Conservation (phyloP, 2,113 vertebrate genomes). For the Pseudorasbora parva region DNA sequence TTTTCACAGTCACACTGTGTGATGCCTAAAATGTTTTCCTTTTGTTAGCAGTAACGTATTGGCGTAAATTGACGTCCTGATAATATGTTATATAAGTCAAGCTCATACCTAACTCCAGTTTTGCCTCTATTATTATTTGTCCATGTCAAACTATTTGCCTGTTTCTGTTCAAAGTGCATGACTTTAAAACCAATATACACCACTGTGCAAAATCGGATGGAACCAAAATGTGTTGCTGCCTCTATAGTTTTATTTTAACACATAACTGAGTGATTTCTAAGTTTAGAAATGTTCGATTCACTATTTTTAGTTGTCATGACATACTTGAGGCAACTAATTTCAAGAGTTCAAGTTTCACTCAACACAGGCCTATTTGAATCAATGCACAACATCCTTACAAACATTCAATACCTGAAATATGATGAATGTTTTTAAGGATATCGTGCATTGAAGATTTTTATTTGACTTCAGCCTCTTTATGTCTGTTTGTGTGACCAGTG, state of each 20-base stretch:
- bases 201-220: neutral
- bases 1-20: constrained; percentile 14
- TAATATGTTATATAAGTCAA: neutral
- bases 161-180: constrained; percentile 28
- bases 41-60: neutral
- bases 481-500: constrained; percentile 34
- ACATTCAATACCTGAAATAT: neutral
- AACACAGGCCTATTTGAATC: neutral
- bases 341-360: constrained; percentile 16
- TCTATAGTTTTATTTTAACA: constrained; percentile 9
- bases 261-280: neutral
- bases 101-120: neutral
- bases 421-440: too few species aligned
- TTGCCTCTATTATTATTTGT: neutral
- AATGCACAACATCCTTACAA: neutral
- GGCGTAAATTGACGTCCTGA: neutral
- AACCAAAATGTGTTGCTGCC: neutral
- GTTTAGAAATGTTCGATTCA: constrained; percentile 3
- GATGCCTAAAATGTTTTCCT: neutral
- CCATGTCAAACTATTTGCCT: constrained; percentile 1
- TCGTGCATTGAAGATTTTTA: neutral
- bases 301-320: constrained; percentile 27
- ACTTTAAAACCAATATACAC: constrained; percentile 9
- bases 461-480: constrained; percentile 20
- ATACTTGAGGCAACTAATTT: constrained; percentile 26